phyloP scores from a whole-genome alignment of 1,140 invertebrate species.

The Drosophila willistoni region DNA sequence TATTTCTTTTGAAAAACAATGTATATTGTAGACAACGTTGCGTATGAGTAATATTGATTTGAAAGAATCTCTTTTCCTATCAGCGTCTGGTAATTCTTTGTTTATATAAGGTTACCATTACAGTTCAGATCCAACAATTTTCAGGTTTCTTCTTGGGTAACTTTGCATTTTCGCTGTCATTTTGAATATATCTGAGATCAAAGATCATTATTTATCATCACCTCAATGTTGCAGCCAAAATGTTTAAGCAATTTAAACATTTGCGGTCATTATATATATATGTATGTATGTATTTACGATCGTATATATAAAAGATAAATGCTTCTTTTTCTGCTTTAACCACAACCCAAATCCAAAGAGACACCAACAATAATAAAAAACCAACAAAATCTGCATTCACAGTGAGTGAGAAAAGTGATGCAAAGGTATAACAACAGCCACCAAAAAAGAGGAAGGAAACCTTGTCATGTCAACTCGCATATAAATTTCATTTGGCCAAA shows the following conservation, averaged over 20 bases:
- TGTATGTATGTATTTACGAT: background rate
- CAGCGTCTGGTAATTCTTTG: too few relatives aligned
- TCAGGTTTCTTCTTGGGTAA: too few relatives aligned
- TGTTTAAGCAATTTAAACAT: conserved; percentile 55
- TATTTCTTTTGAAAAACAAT: too few relatives aligned
- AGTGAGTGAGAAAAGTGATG: conserved; percentile 35
- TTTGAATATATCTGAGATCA: conserved; percentile 1
- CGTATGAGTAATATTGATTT: background rate
- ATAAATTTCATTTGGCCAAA: conserved; percentile 51
- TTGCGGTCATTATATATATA: conserved; percentile 40
- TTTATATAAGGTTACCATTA: too few relatives aligned
- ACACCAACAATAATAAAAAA: conserved; percentile 18
- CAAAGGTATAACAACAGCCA: conserved; percentile 20
- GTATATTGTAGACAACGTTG: background rate
- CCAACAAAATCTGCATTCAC: conserved; percentile 43
- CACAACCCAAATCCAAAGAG: conserved; percentile 33
- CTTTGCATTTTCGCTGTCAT: background rate
- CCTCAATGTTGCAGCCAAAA: conserved; percentile 2
- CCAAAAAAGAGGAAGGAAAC: conserved; percentile 28
- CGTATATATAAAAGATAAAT: conserved; percentile 47
- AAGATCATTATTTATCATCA: conserved; percentile 12
- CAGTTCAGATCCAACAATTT: too few relatives aligned
- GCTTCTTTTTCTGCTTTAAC: conserved; percentile 37
- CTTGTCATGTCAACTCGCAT: conserved; percentile 62
- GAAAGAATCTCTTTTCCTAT: background rate